Conservation (phyloP, 2,888 invertebrate genomes). For the Maniola hyperantus region DNA sequence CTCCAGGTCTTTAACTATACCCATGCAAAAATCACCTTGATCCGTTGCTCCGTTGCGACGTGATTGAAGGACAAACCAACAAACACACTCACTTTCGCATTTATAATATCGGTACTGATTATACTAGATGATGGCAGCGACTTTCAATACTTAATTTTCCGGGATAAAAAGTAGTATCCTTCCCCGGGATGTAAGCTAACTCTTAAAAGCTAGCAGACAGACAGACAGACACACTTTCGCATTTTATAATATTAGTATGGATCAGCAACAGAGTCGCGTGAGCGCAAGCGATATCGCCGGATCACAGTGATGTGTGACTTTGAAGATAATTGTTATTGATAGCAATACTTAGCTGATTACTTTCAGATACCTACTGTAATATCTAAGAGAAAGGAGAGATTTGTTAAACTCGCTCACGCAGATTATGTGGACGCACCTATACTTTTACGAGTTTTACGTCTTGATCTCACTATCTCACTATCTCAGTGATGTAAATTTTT, state of each 20-base stretch:
- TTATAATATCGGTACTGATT: too few relatives aligned
- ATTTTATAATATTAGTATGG: slow-evolving; percentile 20
- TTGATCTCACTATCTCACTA: not conserved
- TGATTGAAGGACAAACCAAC: too few relatives aligned
- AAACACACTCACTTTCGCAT: too few relatives aligned
- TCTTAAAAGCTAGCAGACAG: too few relatives aligned
- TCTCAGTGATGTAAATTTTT: not conserved
- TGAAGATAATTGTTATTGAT: slow-evolving; percentile 27
- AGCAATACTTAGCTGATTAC: slow-evolving; percentile 24
- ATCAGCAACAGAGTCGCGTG: slow-evolving; percentile 16
- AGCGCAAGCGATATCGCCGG: not conserved
- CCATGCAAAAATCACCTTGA: too few relatives aligned
- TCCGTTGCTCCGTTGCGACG: too few relatives aligned
- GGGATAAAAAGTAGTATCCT: too few relatives aligned
- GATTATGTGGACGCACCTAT: slow-evolving; percentile 17
- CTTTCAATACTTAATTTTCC: too few relatives aligned
- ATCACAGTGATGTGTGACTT: slow-evolving; percentile 9
- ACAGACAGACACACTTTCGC: too few relatives aligned
- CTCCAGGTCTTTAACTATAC: too few relatives aligned
- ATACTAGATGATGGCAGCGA: too few relatives aligned
- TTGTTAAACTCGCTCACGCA: slow-evolving; percentile 17
- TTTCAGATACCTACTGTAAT: slow-evolving; percentile 21
- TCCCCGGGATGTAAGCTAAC: too few relatives aligned
- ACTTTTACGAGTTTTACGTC: not conserved
- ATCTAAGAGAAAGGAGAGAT: slow-evolving; percentile 25